Evolutionary conservation across 2,797 vertebrate species (phyloP), one percentile per base, ranked within the genome.

Genomic region (Crenuchus spilurus): DNA sequence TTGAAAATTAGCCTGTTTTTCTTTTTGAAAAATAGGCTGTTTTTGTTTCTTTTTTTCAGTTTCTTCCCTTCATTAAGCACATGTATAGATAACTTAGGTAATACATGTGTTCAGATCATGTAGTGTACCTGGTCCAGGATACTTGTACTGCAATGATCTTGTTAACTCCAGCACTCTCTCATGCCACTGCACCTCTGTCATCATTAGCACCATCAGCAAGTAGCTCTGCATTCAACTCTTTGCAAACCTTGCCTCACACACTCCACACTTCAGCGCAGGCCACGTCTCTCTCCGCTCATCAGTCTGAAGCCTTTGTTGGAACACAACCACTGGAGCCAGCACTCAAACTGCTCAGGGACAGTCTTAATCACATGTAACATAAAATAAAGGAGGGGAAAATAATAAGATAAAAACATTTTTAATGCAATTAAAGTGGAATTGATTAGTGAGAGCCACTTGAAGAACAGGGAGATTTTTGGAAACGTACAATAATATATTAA

Each of bases 401-500:
- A 20, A 44, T 4, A 20, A 18, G 35, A 58, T 9, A 39, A 61
- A 63, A 96, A 97, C 95, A 93, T 94, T 96, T 96, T 93, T 93
- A 94, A 94, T 92, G 94, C 94, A 96, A 96, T 97, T 95, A 96
- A 97, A 95, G 94, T 91, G 90, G 95, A 97, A 95, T 93, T 97
- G 95, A 97, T 96, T 95, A 97, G 96, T 98, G 95, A 96, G 96
- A 96, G 97, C 95, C 95, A 95, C 96, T 98, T 97, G 95, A 93
- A 94, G 94, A 94, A 89, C 93, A 94, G 95, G 48, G 65, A 94
- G 94, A 95, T 94, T 94, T n/a, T 96, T 95, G 94, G 95, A 96
- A 96, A 97, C 97, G 96, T 98, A 98, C 96, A 95, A 98, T 97
- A 95, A 99, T 98, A 95, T 97, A 98, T 97, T 98, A 97, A 98